Conservation (phyloP, 2,888 invertebrate genomes). For the Conomelus anceps region DNA sequence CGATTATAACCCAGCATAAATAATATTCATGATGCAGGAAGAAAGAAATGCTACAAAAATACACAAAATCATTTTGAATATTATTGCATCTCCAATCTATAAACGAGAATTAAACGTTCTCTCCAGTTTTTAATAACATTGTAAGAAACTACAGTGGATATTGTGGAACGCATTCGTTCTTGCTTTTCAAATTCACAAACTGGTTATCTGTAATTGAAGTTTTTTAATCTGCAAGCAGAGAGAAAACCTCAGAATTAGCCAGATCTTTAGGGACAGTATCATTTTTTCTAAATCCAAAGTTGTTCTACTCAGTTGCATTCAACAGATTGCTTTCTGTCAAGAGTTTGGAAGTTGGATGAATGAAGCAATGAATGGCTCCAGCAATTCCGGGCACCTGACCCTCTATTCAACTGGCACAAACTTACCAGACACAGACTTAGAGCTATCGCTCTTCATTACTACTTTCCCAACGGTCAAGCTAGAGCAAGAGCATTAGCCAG, state of each 20-base stretch:
- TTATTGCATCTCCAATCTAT: no score
- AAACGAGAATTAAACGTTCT: no score
- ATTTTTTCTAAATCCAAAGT: neutral
- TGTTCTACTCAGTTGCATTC: neutral
- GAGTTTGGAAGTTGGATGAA: neutral
- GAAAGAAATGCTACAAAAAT: no score
- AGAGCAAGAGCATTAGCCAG: neutral
- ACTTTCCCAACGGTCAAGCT: neutral
- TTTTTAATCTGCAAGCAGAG: neutral
- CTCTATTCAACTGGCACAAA: neutral
- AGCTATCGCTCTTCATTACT: neutral
- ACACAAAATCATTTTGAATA: no score
- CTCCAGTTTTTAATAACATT: no score
- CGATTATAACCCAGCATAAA: no score
- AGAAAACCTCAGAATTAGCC: neutral
- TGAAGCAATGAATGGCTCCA: neutral
- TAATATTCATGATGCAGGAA: no score
- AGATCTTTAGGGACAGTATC: neutral
- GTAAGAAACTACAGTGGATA: neutral
- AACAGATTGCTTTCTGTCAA: neutral
- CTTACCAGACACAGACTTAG: neutral
- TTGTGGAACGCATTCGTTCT: neutral
- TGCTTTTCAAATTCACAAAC: neutral
- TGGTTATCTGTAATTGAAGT: neutral
- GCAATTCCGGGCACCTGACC: neutral